Percentiles rank a stretch among this genome's conserved stretches.
phyloP scores from a whole-genome alignment of 2,888 invertebrate species.

The Archips crataeganus region DNA sequence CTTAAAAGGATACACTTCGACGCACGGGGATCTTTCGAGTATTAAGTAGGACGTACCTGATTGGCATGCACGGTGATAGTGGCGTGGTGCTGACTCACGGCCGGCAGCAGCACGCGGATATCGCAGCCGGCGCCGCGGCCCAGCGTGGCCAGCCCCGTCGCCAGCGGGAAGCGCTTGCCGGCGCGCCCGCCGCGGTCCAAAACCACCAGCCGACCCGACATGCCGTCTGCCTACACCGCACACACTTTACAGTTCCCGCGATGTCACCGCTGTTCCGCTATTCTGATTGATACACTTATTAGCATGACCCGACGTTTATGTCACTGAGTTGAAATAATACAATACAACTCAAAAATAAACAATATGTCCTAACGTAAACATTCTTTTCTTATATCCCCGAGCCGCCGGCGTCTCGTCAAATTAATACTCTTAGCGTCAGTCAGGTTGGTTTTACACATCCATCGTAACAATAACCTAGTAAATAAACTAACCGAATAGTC shows the following conservation, averaged over 20 bases:
- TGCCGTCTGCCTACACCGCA: constrained; percentile 44
- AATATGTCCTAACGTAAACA: neutral
- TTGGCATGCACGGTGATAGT: constrained; percentile 70
- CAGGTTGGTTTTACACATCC: neutral
- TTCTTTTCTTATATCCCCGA: constrained; percentile 1
- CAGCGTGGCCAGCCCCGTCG: constrained; percentile 68
- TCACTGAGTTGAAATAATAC: neutral
- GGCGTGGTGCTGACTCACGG: constrained; percentile 72
- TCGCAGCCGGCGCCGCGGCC: constrained; percentile 73
- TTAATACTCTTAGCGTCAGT: neutral
- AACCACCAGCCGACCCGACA: constrained; percentile 75
- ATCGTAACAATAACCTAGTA: neutral
- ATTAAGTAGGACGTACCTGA: constrained; percentile 57
- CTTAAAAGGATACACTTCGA: too few relatives aligned
- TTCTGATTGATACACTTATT: neutral
- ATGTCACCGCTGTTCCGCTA: neutral
- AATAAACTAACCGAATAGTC: neutral
- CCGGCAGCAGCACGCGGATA: constrained; percentile 68
- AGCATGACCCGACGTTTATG: neutral
- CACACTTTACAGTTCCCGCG: neutral
- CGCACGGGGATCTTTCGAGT: too few relatives aligned
- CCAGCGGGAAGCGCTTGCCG: constrained; percentile 65
- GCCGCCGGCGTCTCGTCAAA: constrained; percentile 7
- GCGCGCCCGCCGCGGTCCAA: constrained; percentile 72
- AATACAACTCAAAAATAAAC: neutral